Conservation (phyloP, 2,113 vertebrate species). For the Passer montanus region DNA sequence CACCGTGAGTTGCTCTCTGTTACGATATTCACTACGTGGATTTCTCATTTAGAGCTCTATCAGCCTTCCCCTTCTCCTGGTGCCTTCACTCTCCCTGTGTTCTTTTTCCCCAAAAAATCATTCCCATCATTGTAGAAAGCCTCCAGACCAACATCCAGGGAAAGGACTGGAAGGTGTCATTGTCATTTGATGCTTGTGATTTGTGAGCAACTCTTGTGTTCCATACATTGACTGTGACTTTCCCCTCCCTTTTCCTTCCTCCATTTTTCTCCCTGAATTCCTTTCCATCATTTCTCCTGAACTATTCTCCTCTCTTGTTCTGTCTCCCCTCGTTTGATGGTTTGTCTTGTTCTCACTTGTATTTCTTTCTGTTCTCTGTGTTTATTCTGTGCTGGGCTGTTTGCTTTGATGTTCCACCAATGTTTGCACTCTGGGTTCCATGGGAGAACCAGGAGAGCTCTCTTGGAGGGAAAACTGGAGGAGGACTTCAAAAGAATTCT, state of each 20-base stretch:
- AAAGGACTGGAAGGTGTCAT: slow-evolving; percentile 42
- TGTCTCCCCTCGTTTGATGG: background rate
- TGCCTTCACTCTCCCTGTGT: background rate
- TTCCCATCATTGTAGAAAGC: slow-evolving; percentile 60
- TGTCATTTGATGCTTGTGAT: slow-evolving; percentile 28
- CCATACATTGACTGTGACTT: background rate
- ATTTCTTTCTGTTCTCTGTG: background rate
- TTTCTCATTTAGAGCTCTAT: slow-evolving; percentile 25
- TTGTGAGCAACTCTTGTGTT: slow-evolving; percentile 56
- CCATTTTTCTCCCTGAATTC: background rate
- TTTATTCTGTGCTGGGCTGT: background rate
- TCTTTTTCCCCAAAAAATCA: background rate
- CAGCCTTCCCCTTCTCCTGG: background rate
- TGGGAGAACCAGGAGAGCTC: background rate
- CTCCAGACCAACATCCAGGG: slow-evolving; percentile 25
- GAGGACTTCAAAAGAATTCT: background rate
- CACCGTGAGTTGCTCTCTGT: slow-evolving; percentile 93
- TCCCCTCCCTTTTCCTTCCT: background rate
- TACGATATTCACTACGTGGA: slow-evolving; percentile 72
- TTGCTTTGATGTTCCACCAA: slow-evolving; percentile 45
- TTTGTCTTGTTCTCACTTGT: background rate
- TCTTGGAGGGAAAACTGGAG: background rate
- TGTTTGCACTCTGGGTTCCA: slow-evolving; percentile 35
- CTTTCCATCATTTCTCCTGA: background rate
- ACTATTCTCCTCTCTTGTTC: background rate